Evolutionary conservation across 2,113 vertebrate genomes (phyloP), one percentile per base, ranked within the genome.

Genomic region (Cricetomys ansorgei): DNA sequence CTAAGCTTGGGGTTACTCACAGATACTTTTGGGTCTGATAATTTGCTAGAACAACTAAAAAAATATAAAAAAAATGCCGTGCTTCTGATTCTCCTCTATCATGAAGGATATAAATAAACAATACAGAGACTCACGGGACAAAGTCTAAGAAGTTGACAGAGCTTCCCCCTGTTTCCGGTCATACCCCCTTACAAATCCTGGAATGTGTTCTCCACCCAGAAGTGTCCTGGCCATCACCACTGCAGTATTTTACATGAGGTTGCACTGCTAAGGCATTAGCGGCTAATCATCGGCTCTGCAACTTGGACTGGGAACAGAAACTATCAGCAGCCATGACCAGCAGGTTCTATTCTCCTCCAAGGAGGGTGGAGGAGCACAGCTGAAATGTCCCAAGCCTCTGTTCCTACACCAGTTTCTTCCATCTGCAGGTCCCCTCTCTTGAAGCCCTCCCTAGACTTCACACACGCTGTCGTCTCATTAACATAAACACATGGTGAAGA

Each of bases 21-120:
- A 25, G 21, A 16, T 19, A 29, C 48, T 12, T 1, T 10, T 55
- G 34, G 45, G 29, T 55, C 57, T 23, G 25, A 27, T 12, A 25
- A 43, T 67, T 55, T 76, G 12, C 25, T 45, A 76, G 87, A 76
- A 67, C 6, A n/a, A 55, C 3, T 37, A 83, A 48, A 75, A 15
- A 75, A 43, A 1, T 29, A 29, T 43, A 65, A 3, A 37, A 62
- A n/a, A 75, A 67, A 17, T 37, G 0, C 12, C 10, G 0, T 27
- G 9, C 9, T 29, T 45, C 29, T 6, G 40, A 59, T 27, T 12
- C 23, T 0, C 3, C 17, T 40, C n/a, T 34, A 17, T 57, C 50
- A 17, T 0, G 0, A 70, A n/a, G n/a, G n/a, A 12, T 31, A 11
- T 0, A 5, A 2, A 25, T 2, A 45, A 64, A n/a, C 0, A 3